Evolutionary conservation across 2,113 vertebrate species (phyloP).

Genomic region (human (Homo sapiens)): DNA sequence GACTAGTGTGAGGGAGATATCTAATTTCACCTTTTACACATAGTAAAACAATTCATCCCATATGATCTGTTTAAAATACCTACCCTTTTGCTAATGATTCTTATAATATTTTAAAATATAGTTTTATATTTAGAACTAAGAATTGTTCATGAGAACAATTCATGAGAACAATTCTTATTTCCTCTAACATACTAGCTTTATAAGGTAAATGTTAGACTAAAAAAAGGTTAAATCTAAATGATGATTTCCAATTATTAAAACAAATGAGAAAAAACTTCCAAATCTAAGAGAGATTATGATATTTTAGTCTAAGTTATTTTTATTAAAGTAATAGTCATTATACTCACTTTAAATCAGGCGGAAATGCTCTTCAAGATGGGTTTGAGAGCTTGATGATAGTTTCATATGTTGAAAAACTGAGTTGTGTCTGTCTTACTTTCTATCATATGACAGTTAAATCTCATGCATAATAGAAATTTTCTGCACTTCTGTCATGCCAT

Average conservation of each 20-base stretch:
- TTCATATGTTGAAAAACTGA: background rate
- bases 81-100: background rate
- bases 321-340: background rate
- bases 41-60: background rate
- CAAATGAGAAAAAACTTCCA: background rate
- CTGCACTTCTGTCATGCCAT: background rate
- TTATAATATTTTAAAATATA: background rate
- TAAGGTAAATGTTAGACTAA: background rate
- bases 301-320: background rate
- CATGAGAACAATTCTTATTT: background rate
- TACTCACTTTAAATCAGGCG: background rate
- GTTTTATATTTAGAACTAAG: slow-evolving; percentile 19
- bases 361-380: background rate
- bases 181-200: background rate
- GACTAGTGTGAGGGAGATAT: background rate
- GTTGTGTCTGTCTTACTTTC: background rate
- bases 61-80: background rate
- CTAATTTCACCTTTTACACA: background rate
- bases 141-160: background rate
- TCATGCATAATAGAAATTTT: background rate
- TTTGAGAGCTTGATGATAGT: background rate
- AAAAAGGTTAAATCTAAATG: background rate
- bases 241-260: background rate
- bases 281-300: background rate
- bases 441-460: background rate